Conservation (phyloP, 2,113 vertebrate genomes). For the Procavia capensis region DNA sequence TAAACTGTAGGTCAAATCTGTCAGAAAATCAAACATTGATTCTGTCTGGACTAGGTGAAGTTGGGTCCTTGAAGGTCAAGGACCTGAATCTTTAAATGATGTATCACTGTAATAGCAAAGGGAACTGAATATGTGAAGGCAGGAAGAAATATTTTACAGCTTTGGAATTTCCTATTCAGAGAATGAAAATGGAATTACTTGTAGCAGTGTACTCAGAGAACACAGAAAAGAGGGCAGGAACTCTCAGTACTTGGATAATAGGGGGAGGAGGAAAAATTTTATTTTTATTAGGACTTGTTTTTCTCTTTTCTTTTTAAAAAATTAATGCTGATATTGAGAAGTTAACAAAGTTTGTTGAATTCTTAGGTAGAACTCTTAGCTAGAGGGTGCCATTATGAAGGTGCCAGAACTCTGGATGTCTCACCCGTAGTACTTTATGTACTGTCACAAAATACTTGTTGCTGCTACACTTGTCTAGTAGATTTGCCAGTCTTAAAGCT, state of each 20-base stretch:
- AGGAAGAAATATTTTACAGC: not conserved
- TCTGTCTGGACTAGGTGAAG: not conserved
- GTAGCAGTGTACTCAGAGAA: not conserved
- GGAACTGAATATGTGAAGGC: not conserved
- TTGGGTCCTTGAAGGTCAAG: conserved; percentile 11
- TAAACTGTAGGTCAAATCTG: not conserved
- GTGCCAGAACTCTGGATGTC: not conserved
- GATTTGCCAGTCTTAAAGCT: not conserved
- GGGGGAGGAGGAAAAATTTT: not conserved
- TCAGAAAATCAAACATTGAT: conserved; percentile 34
- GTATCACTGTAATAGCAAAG: conserved; percentile 5
- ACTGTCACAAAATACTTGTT: not conserved
- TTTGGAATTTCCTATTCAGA: not conserved
- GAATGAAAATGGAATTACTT: not conserved
- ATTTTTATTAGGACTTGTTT: not conserved
- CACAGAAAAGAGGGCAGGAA: not conserved
- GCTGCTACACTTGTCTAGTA: not conserved
- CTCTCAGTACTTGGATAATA: not conserved
- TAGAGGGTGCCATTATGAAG: not conserved
- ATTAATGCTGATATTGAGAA: not conserved
- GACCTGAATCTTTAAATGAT: not conserved
- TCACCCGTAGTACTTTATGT: not conserved
- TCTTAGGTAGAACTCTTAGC: not conserved
- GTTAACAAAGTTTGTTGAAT: not conserved
- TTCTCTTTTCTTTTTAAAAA: not conserved